Evolutionary conservation across 2,113 vertebrate genomes (phyloP).

Genomic region (Panthera tigris): DNA sequence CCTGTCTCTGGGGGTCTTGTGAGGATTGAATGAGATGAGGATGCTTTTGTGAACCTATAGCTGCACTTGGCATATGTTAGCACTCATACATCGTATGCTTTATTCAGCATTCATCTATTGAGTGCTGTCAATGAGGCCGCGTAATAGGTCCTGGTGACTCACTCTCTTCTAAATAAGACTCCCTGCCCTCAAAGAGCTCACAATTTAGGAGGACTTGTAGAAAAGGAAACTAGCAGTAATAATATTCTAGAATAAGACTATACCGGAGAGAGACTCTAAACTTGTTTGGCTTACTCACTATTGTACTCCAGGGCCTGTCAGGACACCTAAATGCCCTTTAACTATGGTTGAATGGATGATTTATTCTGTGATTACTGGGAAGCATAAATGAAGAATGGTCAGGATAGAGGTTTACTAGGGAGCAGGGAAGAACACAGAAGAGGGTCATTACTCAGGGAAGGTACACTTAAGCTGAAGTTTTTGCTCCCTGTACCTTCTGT

Average conservation of each 20-base stretch:
- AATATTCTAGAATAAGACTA: neutral
- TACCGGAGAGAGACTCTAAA: neutral
- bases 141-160: neutral
- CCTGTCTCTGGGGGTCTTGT: neutral
- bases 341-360: neutral
- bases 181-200: neutral
- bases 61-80: no score
- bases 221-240: neutral
- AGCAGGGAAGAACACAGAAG: neutral
- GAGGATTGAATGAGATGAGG: neutral
- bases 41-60: neutral
- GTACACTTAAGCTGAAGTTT: neutral
- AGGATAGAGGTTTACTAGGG: neutral
- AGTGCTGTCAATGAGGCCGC: neutral
- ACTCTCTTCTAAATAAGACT: neutral
- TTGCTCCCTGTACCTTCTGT: slow-evolving; percentile 29
- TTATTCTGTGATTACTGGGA: neutral
- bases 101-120: neutral
- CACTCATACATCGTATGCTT: neutral
- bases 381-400: neutral
- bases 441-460: neutral
- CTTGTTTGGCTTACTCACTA: neutral
- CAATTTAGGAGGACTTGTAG: neutral
- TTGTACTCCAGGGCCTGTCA: neutral
- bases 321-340: neutral